phyloP scores from a whole-genome alignment of 1,140 invertebrate genomes.

The Trinorchestia longiramus region DNA sequence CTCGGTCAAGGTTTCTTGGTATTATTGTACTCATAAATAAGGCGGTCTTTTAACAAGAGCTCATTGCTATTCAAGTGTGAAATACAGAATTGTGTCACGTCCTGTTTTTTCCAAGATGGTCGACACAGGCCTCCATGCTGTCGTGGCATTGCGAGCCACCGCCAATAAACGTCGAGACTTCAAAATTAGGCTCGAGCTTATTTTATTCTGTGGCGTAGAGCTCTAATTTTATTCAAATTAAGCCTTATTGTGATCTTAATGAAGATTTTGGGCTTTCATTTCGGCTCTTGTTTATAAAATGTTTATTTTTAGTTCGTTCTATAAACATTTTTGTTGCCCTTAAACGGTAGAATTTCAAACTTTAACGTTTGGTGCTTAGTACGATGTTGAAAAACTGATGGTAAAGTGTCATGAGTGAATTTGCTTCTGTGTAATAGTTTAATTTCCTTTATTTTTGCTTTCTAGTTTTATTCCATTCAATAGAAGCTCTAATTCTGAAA shows the following conservation, averaged over 20 bases:
- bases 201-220: not conserved
- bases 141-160: not conserved
- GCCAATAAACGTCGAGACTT: not conserved
- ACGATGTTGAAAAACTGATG: not conserved
- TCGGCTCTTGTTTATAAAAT: not conserved
- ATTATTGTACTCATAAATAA: not conserved
- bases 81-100: not conserved
- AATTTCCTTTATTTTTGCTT: not conserved
- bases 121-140: not conserved
- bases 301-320: not conserved
- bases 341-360: not conserved
- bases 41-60: not conserved
- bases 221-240: not conserved
- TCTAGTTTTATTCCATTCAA: not conserved
- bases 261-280: not conserved
- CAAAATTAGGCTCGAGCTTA: not conserved
- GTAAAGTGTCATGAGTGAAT: too few relatives aligned
- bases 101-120: not conserved
- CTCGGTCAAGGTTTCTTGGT: not conserved
- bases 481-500: not conserved
- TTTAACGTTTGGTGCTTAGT: not conserved
- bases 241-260: not conserved
- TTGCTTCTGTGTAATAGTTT: not conserved
- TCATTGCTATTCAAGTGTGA: constrained; percentile 8
- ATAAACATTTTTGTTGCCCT: not conserved